Percentiles rank a stretch among this genome's conserved stretches.
phyloP scores from a whole-genome alignment of 2,888 invertebrate genomes.

The Myopa tessellatipennis region DNA sequence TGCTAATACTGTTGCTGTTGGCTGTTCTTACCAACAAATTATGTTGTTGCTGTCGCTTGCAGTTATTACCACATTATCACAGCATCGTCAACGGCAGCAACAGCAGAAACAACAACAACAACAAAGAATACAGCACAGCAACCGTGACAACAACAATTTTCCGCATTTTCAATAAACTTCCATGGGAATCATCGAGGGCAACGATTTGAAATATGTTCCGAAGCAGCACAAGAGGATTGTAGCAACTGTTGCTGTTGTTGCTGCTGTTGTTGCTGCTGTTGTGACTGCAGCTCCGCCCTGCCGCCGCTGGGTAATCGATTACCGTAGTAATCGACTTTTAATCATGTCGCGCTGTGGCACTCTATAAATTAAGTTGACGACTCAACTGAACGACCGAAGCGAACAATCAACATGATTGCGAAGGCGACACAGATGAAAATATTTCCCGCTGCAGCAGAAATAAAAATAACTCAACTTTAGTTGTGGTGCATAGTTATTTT shows the following conservation, averaged over 20 bases:
- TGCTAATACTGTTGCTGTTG: not conserved
- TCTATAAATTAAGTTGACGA: slow-evolving; percentile 13
- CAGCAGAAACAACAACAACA: slow-evolving; percentile 13
- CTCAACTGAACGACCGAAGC: not conserved
- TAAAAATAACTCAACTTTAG: not conserved
- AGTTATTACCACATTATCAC: slow-evolving; percentile 32
- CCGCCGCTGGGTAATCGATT: slow-evolving; percentile 9
- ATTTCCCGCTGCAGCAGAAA: not conserved
- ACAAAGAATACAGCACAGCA: slow-evolving; percentile 1
- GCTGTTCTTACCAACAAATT: not conserved
- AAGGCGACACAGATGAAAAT: slow-evolving; percentile 9
- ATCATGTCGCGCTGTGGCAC: slow-evolving; percentile 17
- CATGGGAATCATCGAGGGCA: slow-evolving; percentile 15
- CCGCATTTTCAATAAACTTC: slow-evolving; percentile 21
- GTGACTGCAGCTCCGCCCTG: not conserved
- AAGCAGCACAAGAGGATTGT: not conserved
- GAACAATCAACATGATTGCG: slow-evolving; percentile 20
- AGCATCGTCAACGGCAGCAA: slow-evolving; percentile 32
- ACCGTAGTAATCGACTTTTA: slow-evolving; percentile 13
- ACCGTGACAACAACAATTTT: slow-evolving; percentile 4
- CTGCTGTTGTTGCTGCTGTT: too few relatives aligned
- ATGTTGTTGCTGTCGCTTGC: slow-evolving; percentile 34
- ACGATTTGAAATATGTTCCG: not conserved
- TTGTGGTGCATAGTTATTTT: not conserved
- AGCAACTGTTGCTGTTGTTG: slow-evolving; percentile 14